Base-by-base conservation (phyloP, 2,113 vertebrate genomes). In the Oophaga pumilio region DNA sequence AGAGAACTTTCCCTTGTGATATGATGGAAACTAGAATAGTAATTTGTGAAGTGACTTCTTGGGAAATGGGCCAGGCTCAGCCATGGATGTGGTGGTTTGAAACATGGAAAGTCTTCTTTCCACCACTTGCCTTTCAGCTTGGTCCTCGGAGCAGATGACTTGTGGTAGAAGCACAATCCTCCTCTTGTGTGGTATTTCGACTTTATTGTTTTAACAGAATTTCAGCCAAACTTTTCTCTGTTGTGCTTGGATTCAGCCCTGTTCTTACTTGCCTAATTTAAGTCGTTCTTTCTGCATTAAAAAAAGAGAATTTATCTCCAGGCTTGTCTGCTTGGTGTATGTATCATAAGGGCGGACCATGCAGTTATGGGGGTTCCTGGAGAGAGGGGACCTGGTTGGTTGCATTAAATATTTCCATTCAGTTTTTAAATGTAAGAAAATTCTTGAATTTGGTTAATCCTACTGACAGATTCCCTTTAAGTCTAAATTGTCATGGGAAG, bases 171-270 rank as follows among this genome's bases (percentile, higher is more conserved):
- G 80, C 78, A 74, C 68, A 76, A 59, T 87, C 62, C 60, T 83
- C 76, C 68, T 83, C 60, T 82, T 90, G 15, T 88, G 0, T 89
- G 73, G 71, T 89, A 77, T 90, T 89, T 89, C 87, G 3, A 43
- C 18, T 28, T 28, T 66, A 90, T 90, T 92, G 77, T 92, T 91
- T 91, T 93, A 92, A 91, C 87, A 64, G 92, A 90, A 87, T 66
- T 82, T 87, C 90, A 91, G 89, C 78, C 79, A 64, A 64, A 87
- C 89, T 89, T 91, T 91, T 89, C 74, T 81, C 33, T 91, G 85
- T 91, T 94, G 90, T 91, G 33, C 77, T 92, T 92, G 92, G 92
- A 91, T 53, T n/a, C 52, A 43, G 0, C 4, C 8, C 76, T 92
- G 91, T 92, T 93, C 79, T 91, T 93, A 57, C 88, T 93, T 89